Base-by-base conservation (phyloP, 2,797 vertebrate species). In the Gobionotothen gibberifrons region DNA sequence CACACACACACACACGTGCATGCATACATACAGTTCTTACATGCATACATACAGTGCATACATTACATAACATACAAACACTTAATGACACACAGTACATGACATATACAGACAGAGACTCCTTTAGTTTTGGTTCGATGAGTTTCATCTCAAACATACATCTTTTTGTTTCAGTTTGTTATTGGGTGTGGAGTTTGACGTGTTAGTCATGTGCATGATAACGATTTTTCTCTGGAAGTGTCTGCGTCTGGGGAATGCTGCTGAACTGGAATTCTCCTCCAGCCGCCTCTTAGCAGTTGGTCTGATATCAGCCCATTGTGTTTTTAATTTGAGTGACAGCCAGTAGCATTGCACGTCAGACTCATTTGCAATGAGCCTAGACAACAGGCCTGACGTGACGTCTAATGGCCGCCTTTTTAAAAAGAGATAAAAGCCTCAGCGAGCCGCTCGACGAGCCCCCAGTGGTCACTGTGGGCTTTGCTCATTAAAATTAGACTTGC, bases 291-390 rank as follows among this genome's bases (percentile, higher is more conserved):
- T 53, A 58, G 76, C 85, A 87, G 72, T 88, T 69, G 76, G 72
- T 81, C 70, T 67, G 2, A 54, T 64, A 77, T 85, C 70, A 51
- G 32, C 54, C 77, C 43, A 72, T 91, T 92, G 84, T 88, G 55
- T 72, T 72, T 60, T 15, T 70, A 72, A 64, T 91, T 72, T 90
- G 85, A 91, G 53, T 89, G 91, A 91, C 90, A 88, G 85, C 64
- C 85, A 57, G 67, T 67, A 57, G 79, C 79, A 83, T 87, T 61
- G 83, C 42, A 52, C 63, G 69, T 84, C 82, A 81, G 78, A 71
- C 51, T 64, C 48, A 2, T 79, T 84, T 69, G 15, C 55, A 79
- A 79, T 85, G 40, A 81, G 68, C 39, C 57, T 13, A n/a, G 67
- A 85, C 81, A 76, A 52, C 78, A 59, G 63, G 62, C 62, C 69